phyloP scores from a whole-genome alignment of 2,113 vertebrate species.

The Campylorhamphus procurvoides region DNA sequence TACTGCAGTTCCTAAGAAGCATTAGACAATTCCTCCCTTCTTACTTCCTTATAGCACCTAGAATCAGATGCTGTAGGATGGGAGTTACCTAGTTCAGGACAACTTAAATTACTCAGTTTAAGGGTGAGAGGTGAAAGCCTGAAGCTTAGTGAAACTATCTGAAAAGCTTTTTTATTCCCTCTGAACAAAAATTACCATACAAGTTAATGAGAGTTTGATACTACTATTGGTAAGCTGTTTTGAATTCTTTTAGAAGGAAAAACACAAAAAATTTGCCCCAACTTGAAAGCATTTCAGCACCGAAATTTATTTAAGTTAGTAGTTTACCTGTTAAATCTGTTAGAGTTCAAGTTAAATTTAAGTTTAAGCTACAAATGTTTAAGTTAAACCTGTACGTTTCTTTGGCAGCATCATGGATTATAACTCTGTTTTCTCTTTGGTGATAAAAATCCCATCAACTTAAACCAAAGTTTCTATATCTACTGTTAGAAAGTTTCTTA shows the following conservation, averaged over 20 bases:
- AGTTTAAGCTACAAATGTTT: background rate
- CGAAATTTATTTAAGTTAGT: background rate
- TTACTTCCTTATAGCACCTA: background rate
- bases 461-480: background rate
- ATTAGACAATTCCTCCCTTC: background rate
- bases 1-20: background rate
- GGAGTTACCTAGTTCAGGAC: background rate
- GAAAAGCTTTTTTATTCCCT: background rate
- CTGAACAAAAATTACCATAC: background rate
- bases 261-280: background rate
- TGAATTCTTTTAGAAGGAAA: background rate
- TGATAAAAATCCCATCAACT: background rate
- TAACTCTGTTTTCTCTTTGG: background rate
- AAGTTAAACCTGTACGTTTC: background rate
- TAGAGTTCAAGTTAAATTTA: background rate
- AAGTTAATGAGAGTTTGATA: background rate
- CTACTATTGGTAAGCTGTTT: background rate
- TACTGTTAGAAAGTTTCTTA: background rate
- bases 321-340: background rate
- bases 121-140: background rate
- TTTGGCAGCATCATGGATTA: background rate
- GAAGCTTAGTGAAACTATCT: background rate
- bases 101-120: background rate
- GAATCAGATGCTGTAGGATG: background rate
- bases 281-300: background rate